Evolutionary conservation across 2,113 vertebrate species (phyloP), one percentile per base, ranked within the genome.

Genomic region (Limnothrissa miodon): DNA sequence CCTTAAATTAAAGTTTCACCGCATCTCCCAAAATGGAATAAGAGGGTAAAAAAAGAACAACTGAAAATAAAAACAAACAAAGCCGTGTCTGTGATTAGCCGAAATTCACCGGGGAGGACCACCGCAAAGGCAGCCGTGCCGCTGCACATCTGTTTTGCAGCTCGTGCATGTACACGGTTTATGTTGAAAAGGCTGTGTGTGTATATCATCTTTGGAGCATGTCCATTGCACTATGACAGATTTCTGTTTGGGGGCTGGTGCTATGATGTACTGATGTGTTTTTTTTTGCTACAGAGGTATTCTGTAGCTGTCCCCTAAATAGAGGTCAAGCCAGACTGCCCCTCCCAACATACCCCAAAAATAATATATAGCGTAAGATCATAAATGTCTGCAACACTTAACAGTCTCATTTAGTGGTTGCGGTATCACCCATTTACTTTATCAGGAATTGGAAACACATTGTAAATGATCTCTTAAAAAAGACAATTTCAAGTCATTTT

Each of bases 91-190:
- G 87, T 84, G 89, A 90, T 89, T 83, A 89, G 84, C 25, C 23
- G 83, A 45, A 83, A 53, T 82, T 80, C 70, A 80, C 82, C 59
- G 84, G 53, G 74, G 86, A 86, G 81, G 89, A 90, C 89, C 90
- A 91, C 91, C 89, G 79, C 89, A 85, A n/a, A 83, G 81, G 89
- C 81, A 78, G 83, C 15, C 39, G 4, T 85, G 33, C 85, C 84
- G 86, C 89, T 82, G 87, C 78, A 93, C 92, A 94, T 94, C 92
- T 94, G 92, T 88, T 93, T 91, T 93, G 89, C 92, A 94, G 92
- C 87, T 92, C 93, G 88, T 82, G 85, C 23, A 45, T 88, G 87
- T 29, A 78, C 74, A 1, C 82, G 83, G 90, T 92, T 91, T 92
- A 86, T 92, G 87, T 92, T 93, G 86, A 89, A 85, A 89, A 88